Conservation (phyloP, 2,113 vertebrate species). For the Cairina moschata region DNA sequence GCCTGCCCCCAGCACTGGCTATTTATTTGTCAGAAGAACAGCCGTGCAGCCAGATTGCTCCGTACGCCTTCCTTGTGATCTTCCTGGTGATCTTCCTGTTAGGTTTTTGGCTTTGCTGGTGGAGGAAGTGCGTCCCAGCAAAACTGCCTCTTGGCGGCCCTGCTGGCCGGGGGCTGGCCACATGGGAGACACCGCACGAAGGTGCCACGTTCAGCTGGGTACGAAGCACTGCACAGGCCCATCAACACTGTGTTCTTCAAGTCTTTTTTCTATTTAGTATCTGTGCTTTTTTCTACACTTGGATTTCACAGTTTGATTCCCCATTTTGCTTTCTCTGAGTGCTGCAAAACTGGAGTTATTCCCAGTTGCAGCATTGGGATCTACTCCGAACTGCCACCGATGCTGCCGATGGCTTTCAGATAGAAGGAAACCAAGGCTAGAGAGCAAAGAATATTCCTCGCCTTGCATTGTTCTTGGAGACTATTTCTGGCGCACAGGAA, state of each 20-base stretch:
- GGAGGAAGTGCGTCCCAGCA: slow-evolving; percentile 48
- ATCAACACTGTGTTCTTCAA: not conserved
- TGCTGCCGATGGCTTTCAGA: slow-evolving; percentile 9
- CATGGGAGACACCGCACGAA: not conserved
- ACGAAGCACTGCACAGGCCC: not conserved
- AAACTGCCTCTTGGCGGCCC: not conserved
- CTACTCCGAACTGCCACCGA: not conserved
- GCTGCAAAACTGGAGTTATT: not conserved
- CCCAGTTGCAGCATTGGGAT: not conserved
- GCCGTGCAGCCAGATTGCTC: not conserved
- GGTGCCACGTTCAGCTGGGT: not conserved
- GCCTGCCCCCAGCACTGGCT: rapidly evolving
- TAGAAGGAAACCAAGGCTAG: slow-evolving; percentile 67
- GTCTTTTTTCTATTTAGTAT: not conserved
- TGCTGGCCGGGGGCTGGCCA: not conserved
- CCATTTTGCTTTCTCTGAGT: not conserved
- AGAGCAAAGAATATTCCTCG: slow-evolving; percentile 36
- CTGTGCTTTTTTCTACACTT: not conserved
- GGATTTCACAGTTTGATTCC: not conserved
- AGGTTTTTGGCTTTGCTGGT: slow-evolving; percentile 37
- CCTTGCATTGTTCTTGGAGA: slow-evolving; percentile 32
- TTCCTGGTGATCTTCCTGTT: not conserved
- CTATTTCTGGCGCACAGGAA: slow-evolving; percentile 59
- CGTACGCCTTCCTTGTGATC: not conserved
- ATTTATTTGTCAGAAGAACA: not conserved